A percentile compares a stretch with the other conserved stretches of the same genome.
phyloP scores from a whole-genome alignment of 2,113 vertebrate species.

The Hiodon tergisus region DNA sequence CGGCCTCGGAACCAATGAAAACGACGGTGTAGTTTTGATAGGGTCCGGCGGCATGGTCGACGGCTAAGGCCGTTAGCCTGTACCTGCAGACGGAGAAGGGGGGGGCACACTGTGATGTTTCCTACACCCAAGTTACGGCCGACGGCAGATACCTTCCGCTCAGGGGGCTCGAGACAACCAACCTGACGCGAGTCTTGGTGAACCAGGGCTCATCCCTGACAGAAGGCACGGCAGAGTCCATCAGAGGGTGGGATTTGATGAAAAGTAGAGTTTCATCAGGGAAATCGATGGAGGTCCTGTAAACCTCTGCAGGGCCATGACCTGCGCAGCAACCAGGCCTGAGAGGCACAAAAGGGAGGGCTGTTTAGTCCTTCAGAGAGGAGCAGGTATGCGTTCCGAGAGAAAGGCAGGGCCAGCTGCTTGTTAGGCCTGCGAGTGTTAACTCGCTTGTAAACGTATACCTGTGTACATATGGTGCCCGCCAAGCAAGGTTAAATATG shows the following conservation, averaged over 20 bases:
- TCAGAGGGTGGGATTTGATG: conserved; percentile 95
- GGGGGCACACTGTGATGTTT: conserved; percentile 1
- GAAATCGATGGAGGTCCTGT: conserved; percentile 91
- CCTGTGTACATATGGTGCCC: conserved; percentile 30
- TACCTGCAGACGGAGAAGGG: conserved; percentile 64
- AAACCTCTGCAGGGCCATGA: conserved; percentile 79
- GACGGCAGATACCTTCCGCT: neutral
- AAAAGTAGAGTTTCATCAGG: conserved; percentile 93
- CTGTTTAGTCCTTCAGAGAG: conserved; percentile 19
- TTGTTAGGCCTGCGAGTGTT: conserved; percentile 23
- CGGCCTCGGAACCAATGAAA: conserved; percentile 91
- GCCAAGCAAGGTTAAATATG: conserved; percentile 52
- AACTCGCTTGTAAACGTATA: conserved; percentile 40
- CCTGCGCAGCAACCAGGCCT: conserved; percentile 95
- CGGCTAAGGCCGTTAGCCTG: conserved; percentile 81
- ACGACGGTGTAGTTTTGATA: conserved; percentile 91
- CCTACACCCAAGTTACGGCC: too few species aligned
- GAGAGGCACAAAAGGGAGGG: conserved; percentile 51
- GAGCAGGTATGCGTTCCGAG: neutral
- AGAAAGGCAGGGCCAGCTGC: conserved; percentile 9
- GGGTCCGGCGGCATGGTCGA: conserved; percentile 86
- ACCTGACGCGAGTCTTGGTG: conserved; percentile 97
- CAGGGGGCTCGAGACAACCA: conserved; percentile 12
- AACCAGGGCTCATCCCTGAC: conserved; percentile 92
- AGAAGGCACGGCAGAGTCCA: conserved; percentile 89